phyloP scores from a whole-genome alignment of 2,888 invertebrate species.

The Cryptophagus acutangulus region DNA sequence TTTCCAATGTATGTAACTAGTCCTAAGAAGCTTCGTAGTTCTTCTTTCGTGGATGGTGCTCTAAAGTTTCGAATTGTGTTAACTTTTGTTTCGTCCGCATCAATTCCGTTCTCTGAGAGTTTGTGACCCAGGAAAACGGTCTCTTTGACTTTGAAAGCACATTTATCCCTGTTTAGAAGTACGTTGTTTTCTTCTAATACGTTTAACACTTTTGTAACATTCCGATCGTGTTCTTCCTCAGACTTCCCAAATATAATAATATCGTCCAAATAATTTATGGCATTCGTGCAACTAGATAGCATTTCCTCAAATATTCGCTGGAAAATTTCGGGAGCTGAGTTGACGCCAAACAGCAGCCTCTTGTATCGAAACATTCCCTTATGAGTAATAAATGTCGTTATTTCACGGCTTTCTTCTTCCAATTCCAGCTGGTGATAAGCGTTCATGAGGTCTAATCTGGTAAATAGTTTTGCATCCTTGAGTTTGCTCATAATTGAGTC shows the following conservation, averaged over 20 bases:
- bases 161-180: conserved; percentile 20
- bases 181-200: conserved; percentile 17
- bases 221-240: conserved; percentile 13
- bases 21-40: not conserved
- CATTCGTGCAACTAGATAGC: conserved; percentile 13
- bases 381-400: not conserved
- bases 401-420: not conserved
- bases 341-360: not conserved
- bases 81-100: not conserved
- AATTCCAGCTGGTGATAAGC: not conserved
- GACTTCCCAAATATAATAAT: conserved; percentile 1
- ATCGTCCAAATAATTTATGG: not conserved
- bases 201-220: conserved; percentile 12
- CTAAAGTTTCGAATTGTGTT: not conserved
- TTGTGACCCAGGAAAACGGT: conserved; percentile 17
- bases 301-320: conserved; percentile 13
- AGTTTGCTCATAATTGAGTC: not conserved
- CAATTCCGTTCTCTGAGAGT: conserved; percentile 37
- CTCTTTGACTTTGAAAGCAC: conserved; percentile 14
- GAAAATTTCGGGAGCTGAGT: not conserved
- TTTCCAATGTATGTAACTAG: not conserved
- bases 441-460: not conserved
- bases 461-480: not conserved
- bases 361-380: not conserved
- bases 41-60: conserved; percentile 30